A percentile compares a stretch with the other conserved stretches of the same genome.
Evolutionary conservation across 2,113 vertebrate genomes (phyloP).

Genomic region (Psephotus haematonotus): DNA sequence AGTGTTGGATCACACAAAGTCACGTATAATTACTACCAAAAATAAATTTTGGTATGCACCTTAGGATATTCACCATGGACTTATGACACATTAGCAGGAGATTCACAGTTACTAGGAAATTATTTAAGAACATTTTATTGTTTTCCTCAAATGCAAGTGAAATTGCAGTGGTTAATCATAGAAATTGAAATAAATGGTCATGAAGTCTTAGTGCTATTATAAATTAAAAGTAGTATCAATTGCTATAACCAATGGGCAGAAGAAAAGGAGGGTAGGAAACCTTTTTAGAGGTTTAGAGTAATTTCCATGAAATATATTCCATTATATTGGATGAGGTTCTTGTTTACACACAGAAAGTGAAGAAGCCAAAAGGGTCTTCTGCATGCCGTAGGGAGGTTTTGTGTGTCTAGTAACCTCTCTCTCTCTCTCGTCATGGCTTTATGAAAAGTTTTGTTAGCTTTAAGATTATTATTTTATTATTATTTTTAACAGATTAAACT

Average conservation of each 20-base stretch:
- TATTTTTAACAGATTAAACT: background rate
- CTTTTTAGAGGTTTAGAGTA: background rate
- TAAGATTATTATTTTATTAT: background rate
- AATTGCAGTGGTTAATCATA: constrained; percentile 64
- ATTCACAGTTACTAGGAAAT: constrained; percentile 57
- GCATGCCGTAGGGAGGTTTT: background rate
- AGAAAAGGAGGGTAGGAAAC: background rate
- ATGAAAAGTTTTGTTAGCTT: background rate
- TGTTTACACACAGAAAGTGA: background rate
- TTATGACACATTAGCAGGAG: constrained; percentile 50
- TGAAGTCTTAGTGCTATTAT: background rate
- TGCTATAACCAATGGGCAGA: background rate
- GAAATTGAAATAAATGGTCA: constrained; percentile 52
- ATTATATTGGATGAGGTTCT: background rate
- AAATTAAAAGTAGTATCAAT: background rate
- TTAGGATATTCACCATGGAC: background rate
- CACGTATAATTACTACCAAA: constrained; percentile 74
- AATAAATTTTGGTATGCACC: constrained; percentile 58
- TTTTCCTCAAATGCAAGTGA: constrained; percentile 52
- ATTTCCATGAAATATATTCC: background rate
- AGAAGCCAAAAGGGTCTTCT: background rate
- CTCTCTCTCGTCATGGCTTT: background rate
- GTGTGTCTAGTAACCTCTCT: background rate
- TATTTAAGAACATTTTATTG: constrained; percentile 32
- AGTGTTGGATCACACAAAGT: constrained; percentile 70